Base-by-base conservation (phyloP, 92 coral and sea anemone species). In the Zoanthus solanderi region DNA sequence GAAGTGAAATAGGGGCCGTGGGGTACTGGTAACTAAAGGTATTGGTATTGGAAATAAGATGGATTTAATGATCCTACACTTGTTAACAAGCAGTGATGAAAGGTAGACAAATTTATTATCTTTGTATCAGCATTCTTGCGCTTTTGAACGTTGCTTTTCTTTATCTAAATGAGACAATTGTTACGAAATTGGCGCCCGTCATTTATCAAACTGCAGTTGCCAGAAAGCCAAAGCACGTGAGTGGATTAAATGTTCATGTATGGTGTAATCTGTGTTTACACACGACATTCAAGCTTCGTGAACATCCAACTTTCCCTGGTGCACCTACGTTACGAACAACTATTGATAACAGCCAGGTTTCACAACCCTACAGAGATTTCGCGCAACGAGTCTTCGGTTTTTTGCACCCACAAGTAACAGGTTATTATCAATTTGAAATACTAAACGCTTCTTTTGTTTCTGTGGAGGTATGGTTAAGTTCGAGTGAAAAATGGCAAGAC, bases 351-450 rank as follows among this genome's bases (percentile, higher is more conserved):
- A 81, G 85, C 75, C 85, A 81, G 66, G 58, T 37, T 23, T 44
- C 85, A 45, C 85, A 65, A 11, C 47, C 45, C 6, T 47, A 44
- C 0, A 66, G 48, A 17, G 85, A 81, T 18, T 81, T 65, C 23
- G 85, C 75, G 10, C 85, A 81, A 47, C 37, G 85, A 1, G 12
- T 81, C 45, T 81, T 81, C 52, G 85, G 85, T 32, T 81, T 66
- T 63, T 81, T 81, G 12, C 75, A 65, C 71, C 85, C 85, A 66
- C 46, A 81, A 28, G 30, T 81, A 11, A 18, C 85, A 5, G 85
- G 85, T 42, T n/a, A 6, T 65, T 81, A 81, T 67, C 76, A 81
- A 23, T 66, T 81, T 67, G 75, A 66, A 31, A 66, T 81, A 37
- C 5, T 46, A 7, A 66, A 67, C 44, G 75, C 75, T 18, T 45